Base-by-base conservation (phyloP, 1,140 invertebrate genomes). In the Nasonia giraulti region DNA sequence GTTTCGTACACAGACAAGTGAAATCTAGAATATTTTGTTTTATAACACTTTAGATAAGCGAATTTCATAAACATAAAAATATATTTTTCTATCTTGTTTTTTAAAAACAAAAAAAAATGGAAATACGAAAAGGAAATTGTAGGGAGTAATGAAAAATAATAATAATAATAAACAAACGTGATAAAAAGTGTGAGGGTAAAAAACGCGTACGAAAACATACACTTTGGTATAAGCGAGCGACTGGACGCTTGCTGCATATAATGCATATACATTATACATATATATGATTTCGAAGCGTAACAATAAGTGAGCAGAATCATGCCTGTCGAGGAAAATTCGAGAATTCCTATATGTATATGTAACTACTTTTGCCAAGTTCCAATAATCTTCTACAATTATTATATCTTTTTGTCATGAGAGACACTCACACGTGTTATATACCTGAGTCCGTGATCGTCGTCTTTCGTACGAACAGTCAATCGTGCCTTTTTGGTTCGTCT, bases 11-110 rank as follows among this genome's bases (percentile, higher is more conserved):
- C 47, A 27, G 6, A 76, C 27, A 12, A n/a, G 2, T 44, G 20
- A 62, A 62, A 6, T 76, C 81, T 83, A 78, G 31, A 83, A 66
- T 20, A 2, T 69, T 50, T 83, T 77, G 37, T 69, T 84, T 77
- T 83, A 69, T 79, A 79, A 37, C 27, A 78, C n/a, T 47, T 79
- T 78, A 40, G 55, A 79, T 78, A 79, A 84, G 31, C 14, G 62
- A 31, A n/a, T 50, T 78, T 83, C 62, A 68, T 50, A 27, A 50
- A 79, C 12, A 79, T 44, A 80, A 31, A 37, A 50, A 82, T 76
- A 23, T 84, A 79, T 84, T 84, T 84, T 84, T 84, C 17, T 84
- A 84, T 79, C 33, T 83, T 77, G n/a, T 84, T 78, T 84, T 84
- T 31, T 55, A 50, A 55, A 71, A 78, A 83, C 4, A 23, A 74